phyloP scores from a whole-genome alignment of 2,113 vertebrate genomes.

The Pardalotus punctatus region DNA sequence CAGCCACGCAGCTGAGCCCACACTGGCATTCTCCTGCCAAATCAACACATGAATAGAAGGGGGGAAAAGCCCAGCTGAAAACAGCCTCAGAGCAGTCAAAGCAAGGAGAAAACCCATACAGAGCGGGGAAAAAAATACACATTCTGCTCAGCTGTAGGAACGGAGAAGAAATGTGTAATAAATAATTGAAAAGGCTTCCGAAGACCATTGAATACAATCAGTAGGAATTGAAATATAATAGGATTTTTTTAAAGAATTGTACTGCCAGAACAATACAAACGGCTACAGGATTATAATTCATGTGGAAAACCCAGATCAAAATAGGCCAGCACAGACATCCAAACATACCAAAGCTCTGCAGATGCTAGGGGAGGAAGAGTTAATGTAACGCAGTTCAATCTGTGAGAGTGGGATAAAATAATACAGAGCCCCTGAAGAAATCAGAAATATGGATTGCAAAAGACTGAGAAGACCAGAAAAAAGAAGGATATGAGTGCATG shows the following conservation, averaged over 20 bases:
- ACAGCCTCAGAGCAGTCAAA: background rate
- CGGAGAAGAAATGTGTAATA: background rate
- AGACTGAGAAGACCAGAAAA: background rate
- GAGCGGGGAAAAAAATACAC: background rate
- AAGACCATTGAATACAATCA: background rate
- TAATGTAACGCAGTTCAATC: background rate
- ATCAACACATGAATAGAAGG: background rate
- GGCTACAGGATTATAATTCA: background rate
- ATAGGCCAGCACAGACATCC: background rate
- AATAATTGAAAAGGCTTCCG: background rate
- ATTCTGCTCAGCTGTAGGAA: background rate
- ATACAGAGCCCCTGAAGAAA: background rate
- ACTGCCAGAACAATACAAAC: background rate
- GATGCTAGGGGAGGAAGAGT: background rate
- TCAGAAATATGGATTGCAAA: background rate
- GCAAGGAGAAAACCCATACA: background rate
- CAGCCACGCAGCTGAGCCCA: background rate
- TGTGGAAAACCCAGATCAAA: background rate
- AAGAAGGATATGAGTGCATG: fast-evolving
- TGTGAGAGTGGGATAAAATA: background rate
- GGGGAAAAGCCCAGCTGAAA: background rate
- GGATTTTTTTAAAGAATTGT: background rate
- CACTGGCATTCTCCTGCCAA: background rate
- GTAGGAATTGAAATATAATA: background rate
- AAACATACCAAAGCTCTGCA: background rate